Base-by-base conservation (phyloP, 2,888 invertebrate species). In the Lypha dubia region DNA sequence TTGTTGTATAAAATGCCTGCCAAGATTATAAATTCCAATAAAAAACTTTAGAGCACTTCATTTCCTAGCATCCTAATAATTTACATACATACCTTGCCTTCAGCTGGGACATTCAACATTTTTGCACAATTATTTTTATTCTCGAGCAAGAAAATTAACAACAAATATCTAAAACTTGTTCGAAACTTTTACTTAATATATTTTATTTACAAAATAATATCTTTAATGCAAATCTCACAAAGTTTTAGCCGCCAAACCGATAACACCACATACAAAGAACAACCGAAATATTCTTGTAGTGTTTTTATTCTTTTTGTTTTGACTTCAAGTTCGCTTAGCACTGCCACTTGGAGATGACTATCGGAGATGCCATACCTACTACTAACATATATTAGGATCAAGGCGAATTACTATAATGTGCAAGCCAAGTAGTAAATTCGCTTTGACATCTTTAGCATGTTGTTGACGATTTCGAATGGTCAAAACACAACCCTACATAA, bases 51-150 rank as follows among this genome's bases (percentile, higher is more conserved):
- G n/a, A 41, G 8, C 22, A 62, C 35, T 58, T 71, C 17, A 6
- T 24, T 17, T 11, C 0, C n/a, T 20, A n/a, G 65, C 35, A 44
- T n/a, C 17, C 65, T 58, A 56, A 85, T 89, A n/a, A n/a, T n/a
- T n/a, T n/a, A n/a, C n/a, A 88, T 87, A 92, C 28, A 88, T 87
- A 92, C 91, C 89, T 91, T 91, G 41, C 88, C 88, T 87, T 90
- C 92, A 63, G 88, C 88, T 75, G 91, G 92, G 49, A 92, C 85
- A 88, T 90, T 91, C 87, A 92, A 88, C 91, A 92, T 92, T 84
- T 80, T 83, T 15, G 7, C 15, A 32, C 24, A 60, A 41, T 53
- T 75, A 4, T 60, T 38, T 17, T 38, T 35, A 53, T 5, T 38
- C 2, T 11, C 8, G 15, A 17, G 7, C 5, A 7, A 44, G 51